Evolutionary conservation across 2,113 vertebrate species (phyloP).

Genomic region (Equus przewalskii): DNA sequence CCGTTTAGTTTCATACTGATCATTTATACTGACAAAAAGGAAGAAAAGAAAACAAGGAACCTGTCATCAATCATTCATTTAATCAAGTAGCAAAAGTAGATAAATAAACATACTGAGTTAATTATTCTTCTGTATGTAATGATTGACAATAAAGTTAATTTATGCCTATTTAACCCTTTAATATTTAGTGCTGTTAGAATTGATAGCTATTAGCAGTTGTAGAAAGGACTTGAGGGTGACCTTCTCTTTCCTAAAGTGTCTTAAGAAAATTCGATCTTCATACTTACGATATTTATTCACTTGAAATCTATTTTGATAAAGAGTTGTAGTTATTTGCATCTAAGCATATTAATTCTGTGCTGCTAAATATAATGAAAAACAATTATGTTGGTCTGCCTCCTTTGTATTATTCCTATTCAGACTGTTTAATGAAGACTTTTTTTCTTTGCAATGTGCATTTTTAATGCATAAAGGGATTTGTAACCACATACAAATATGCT

Average conservation of each 20-base stretch:
- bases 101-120: constrained; percentile 91
- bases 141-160: constrained; percentile 90
- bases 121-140: constrained; percentile 90
- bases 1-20: constrained; percentile 87
- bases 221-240: background rate
- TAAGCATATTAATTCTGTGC: constrained; percentile 17
- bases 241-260: constrained; percentile 42
- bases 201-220: constrained; percentile 76
- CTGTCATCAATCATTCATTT: constrained; percentile 92
- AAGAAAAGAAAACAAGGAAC: constrained; percentile 88
- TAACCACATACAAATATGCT: background rate
- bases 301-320: constrained; percentile 1
- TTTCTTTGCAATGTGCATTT: constrained; percentile 36
- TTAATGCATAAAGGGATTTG: constrained; percentile 55
- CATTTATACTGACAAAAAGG: constrained; percentile 88
- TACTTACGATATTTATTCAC: background rate
- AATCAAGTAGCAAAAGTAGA: constrained; percentile 91
- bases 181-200: constrained; percentile 65
- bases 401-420: constrained; percentile 42
- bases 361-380: constrained; percentile 29
- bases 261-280: background rate
- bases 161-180: constrained; percentile 88
- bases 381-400: background rate
- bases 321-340: background rate
- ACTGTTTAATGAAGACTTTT: background rate